Conservation (phyloP, 2,888 invertebrate species). For the Willowsia nigromaculata region DNA sequence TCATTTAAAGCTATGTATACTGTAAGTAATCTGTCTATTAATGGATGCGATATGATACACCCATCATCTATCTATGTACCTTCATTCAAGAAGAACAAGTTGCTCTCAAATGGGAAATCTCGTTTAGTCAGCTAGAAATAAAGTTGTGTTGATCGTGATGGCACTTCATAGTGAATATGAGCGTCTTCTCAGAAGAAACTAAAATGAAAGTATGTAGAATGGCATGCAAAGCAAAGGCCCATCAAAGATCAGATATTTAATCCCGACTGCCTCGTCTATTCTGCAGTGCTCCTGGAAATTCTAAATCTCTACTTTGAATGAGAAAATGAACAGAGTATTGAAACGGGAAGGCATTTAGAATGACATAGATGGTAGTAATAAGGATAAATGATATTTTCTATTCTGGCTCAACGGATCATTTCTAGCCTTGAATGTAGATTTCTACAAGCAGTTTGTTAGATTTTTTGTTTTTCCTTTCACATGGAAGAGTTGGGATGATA, state of each 20-base stretch:
- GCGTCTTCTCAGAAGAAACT: neutral
- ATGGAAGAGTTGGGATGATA: neutral
- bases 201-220: neutral
- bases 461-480: neutral
- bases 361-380: neutral
- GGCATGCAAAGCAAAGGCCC: neutral
- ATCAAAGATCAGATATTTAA: conserved; percentile 21
- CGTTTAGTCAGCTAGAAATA: neutral
- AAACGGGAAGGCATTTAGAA: neutral
- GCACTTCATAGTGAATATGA: neutral
- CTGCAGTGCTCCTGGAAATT: neutral
- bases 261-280: neutral
- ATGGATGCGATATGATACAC: too few relatives aligned
- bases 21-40: neutral
- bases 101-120: neutral
- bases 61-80: neutral
- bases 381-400: conserved; percentile 12
- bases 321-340: neutral
- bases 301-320: neutral
- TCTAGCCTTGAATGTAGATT: neutral
- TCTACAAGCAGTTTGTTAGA: neutral
- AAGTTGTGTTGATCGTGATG: neutral
- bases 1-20: neutral
- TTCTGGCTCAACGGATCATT: conserved; percentile 46
- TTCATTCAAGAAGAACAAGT: neutral